These are phyloP conservation scores for Caenorhabditis sp. DNA, from an alignment of 2,888 invertebrate species.

Conservation along the genomic window DNA sequence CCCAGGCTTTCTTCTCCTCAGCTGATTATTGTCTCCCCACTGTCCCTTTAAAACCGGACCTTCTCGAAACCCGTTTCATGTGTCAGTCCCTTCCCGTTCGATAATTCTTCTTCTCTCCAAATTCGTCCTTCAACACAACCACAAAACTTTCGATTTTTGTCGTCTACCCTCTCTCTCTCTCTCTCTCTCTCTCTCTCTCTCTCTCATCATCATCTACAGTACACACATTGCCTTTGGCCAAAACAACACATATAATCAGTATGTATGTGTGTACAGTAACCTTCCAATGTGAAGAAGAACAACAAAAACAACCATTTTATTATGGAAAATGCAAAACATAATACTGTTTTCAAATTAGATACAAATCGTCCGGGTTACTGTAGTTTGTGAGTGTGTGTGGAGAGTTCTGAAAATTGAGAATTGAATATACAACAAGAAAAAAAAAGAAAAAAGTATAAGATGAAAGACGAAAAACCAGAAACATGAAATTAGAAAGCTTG, in stretches of 20 bases:
- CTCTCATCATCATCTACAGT: background rate
- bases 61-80: background rate
- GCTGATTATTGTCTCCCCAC: background rate
- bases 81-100: background rate
- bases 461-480: too few relatives aligned
- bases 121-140: background rate
- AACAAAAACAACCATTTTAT: background rate
- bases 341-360: too few relatives aligned
- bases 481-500: too few relatives aligned
- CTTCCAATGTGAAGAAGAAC: background rate
- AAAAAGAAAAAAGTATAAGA: too few relatives aligned
- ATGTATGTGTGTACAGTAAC: background rate
- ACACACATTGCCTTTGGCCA: background rate
- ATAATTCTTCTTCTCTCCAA: background rate
- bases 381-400: too few relatives aligned
- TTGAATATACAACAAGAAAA: too few relatives aligned
- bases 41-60: background rate
- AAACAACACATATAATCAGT: background rate
- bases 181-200: constrained; percentile 7
- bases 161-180: background rate
- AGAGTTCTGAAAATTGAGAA: too few relatives aligned
- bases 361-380: too few relatives aligned
- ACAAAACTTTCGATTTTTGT: constrained; percentile 1
- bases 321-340: too few relatives aligned
- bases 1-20: background rate